Evolutionary conservation across 1,140 invertebrate genomes (phyloP).

Genomic region (Diorhabda sublineata): DNA sequence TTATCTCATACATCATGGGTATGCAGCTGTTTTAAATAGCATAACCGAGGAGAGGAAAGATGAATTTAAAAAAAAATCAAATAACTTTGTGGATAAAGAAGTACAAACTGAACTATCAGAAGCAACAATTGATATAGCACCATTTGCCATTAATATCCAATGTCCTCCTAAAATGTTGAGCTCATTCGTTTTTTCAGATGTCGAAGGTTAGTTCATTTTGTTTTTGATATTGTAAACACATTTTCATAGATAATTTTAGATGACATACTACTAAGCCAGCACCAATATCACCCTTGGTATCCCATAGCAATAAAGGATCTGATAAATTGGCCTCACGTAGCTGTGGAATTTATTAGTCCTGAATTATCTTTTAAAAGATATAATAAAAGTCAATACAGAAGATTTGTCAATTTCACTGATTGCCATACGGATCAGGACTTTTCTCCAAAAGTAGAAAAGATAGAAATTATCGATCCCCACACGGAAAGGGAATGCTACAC

Average conservation of each 20-base stretch:
- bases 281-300: constrained; percentile 21
- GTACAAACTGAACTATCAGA: not conserved
- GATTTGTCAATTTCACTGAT: constrained; percentile 25
- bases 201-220: constrained; percentile 16
- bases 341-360: constrained; percentile 23
- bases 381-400: constrained; percentile 24
- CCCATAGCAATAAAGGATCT: constrained; percentile 23
- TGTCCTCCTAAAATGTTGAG: constrained; percentile 21
- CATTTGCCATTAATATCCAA: constrained; percentile 22
- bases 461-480: constrained; percentile 20
- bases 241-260: constrained; percentile 12
- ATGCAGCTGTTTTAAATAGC: not conserved
- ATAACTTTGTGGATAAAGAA: not conserved
- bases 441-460: constrained; percentile 14
- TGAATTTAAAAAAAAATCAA: not conserved
- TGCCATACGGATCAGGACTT: constrained; percentile 5
- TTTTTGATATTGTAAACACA: not conserved
- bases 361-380: constrained; percentile 26
- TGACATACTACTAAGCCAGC: constrained; percentile 27
- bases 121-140: constrained; percentile 22
- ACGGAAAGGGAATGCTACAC: constrained; percentile 19
- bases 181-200: constrained; percentile 27
- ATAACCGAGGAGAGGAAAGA: not conserved
- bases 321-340: constrained; percentile 29
- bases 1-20: constrained; percentile 17